Conservation (phyloP, 2,797 vertebrate species). For the Tadarida brasiliensis region DNA sequence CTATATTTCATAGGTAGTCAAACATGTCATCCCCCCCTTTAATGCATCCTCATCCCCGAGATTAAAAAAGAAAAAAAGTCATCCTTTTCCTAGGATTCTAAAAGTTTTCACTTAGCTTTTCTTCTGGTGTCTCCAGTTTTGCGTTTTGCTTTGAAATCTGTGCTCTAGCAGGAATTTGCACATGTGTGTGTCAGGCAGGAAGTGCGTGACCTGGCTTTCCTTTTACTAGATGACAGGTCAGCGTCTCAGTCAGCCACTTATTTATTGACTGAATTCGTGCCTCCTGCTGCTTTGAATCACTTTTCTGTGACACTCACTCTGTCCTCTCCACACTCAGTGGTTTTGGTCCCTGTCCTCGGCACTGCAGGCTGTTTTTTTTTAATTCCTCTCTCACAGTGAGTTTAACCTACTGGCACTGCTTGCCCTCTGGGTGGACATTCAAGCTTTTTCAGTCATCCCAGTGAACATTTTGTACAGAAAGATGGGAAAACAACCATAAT, state of each 20-base stretch:
- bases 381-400: too few relatives aligned
- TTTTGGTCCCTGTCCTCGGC: too few relatives aligned
- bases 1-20: neutral
- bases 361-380: neutral
- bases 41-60: neutral
- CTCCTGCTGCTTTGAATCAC: neutral
- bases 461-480: neutral
- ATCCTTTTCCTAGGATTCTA: neutral
- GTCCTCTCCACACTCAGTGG: accelerated
- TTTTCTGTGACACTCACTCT: too few relatives aligned
- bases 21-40: neutral
- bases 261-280: too few relatives aligned
- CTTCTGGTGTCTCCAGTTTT: neutral
- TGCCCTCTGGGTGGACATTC: neutral
- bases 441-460: neutral
- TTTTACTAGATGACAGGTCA: neutral
- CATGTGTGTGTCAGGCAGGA: neutral
- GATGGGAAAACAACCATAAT: neutral
- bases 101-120: neutral
- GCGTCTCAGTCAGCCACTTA: neutral
- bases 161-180: neutral
- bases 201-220: neutral
- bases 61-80: neutral
- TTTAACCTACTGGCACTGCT: neutral
- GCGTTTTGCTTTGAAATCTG: neutral